Evolutionary conservation across 2,797 vertebrate species (phyloP).

Genomic region (Macropus fuliginosus): DNA sequence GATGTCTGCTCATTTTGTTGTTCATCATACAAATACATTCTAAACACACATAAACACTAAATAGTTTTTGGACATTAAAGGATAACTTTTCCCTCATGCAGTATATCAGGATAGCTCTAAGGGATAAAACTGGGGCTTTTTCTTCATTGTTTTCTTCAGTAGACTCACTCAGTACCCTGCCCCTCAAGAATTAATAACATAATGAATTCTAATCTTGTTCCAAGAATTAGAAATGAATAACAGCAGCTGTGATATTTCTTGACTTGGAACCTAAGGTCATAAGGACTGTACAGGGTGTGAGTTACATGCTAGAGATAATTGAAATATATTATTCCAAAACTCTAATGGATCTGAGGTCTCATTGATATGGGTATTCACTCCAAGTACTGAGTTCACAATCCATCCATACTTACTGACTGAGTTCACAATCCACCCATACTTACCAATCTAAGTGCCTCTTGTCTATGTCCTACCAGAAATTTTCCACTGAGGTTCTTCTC

Average conservation of each 20-base stretch:
- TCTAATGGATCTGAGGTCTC: neutral
- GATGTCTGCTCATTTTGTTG: neutral
- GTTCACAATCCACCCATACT: neutral
- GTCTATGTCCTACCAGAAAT: neutral
- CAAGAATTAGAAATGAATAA: slow-evolving; percentile 1
- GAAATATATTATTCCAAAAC: neutral
- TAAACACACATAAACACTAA: neutral
- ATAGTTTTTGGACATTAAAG: neutral
- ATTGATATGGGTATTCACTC: neutral
- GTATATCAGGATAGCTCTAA: neutral
- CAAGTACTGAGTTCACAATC: neutral
- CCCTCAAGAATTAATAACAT: neutral
- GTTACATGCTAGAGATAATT: neutral
- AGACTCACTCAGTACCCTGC: neutral
- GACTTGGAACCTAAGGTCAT: neutral
- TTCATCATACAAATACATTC: neutral
- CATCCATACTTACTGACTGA: neutral
- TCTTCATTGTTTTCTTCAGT: neutral
- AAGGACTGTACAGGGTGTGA: neutral
- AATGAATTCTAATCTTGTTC: neutral
- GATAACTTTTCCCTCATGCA: neutral
- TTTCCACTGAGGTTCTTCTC: neutral
- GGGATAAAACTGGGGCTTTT: neutral
- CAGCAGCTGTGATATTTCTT: neutral
- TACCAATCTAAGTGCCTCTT: neutral